phyloP scores from a whole-genome alignment of 1,140 invertebrate species.

The Lordiphosa clarofinis region DNA sequence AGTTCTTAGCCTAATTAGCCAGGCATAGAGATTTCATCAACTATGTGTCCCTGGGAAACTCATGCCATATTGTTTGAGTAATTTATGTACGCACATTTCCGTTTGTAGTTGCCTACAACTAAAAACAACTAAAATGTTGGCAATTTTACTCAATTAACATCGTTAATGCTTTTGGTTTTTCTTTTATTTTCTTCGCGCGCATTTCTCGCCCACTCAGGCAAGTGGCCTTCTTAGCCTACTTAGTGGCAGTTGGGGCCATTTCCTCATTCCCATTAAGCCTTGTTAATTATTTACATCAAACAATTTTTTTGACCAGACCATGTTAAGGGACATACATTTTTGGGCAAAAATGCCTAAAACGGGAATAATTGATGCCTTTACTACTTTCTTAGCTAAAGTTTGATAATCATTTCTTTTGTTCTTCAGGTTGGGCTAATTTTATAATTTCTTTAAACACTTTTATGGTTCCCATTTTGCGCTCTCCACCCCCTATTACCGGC shows the following conservation, averaged over 20 bases:
- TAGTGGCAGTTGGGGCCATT: constrained; percentile 1
- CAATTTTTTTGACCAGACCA: constrained; percentile 20
- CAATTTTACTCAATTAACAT: constrained; percentile 59
- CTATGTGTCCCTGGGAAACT: neutral
- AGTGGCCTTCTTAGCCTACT: too few relatives aligned
- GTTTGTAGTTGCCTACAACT: constrained; percentile 23
- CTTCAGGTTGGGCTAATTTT: too few relatives aligned
- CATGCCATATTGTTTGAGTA: constrained; percentile 25
- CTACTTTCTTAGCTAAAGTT: neutral
- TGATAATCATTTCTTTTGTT: too few relatives aligned
- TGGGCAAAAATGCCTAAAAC: neutral
- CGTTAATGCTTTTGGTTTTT: constrained; percentile 25
- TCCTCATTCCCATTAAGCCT: constrained; percentile 13
- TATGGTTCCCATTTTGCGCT: neutral
- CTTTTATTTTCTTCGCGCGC: constrained; percentile 16
- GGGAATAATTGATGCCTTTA: neutral
- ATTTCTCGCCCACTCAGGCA: neutral
- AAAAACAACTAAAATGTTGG: constrained; percentile 10
- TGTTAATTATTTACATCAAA: constrained; percentile 69
- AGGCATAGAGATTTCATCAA: constrained; percentile 1
- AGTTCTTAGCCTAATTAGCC: neutral
- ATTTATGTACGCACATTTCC: constrained; percentile 45
- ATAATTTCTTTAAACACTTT: constrained; percentile 8
- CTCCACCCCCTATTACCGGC: constrained; percentile 14
- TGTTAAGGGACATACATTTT: constrained; percentile 34